Percentiles rank a stretch among this genome's conserved stretches.
These are phyloP conservation scores for Ondatra zibethicus DNA, from an alignment of 2,113 vertebrate species.

Conservation along the genomic window DNA sequence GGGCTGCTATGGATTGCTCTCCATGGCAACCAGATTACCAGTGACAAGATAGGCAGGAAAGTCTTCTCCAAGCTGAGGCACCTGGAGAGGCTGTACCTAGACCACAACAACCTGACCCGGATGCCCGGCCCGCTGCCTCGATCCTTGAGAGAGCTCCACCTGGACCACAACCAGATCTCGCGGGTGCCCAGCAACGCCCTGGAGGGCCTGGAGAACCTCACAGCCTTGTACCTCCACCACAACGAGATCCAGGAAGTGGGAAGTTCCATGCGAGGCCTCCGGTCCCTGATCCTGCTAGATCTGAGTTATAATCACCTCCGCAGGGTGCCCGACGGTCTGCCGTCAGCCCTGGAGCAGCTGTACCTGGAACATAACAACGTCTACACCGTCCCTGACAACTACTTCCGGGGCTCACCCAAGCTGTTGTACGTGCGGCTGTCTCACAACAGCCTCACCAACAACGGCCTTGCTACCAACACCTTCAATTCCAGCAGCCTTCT, in stretches of 20 bases:
- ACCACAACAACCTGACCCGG: conserved; percentile 95
- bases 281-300: conserved; percentile 92
- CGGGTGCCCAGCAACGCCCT: conserved; percentile 89
- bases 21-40: conserved; percentile 93
- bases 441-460: conserved; percentile 94
- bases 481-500: conserved; percentile 96
- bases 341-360: conserved; percentile 93
- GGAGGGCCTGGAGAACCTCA: conserved; percentile 95
- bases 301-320: conserved; percentile 94
- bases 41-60: conserved; percentile 89
- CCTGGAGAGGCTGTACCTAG: conserved; percentile 94
- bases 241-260: conserved; percentile 93
- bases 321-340: conserved; percentile 92
- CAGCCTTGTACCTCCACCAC: conserved; percentile 93
- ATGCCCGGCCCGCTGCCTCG: conserved; percentile 92
- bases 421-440: conserved; percentile 94
- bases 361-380: conserved; percentile 96
- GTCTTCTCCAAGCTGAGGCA: conserved; percentile 91
- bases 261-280: conserved; percentile 89
- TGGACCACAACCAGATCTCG: conserved; percentile 93
- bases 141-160: conserved; percentile 92
- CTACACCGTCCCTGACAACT: conserved; percentile 90
- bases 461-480: conserved; percentile 91
- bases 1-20: conserved; percentile 95
- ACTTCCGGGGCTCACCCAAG: conserved; percentile 89